Percentiles rank a stretch among this genome's conserved stretches.
phyloP scores from a whole-genome alignment of 2,797 vertebrate genomes.

The Mormyrus hasselquistii region DNA sequence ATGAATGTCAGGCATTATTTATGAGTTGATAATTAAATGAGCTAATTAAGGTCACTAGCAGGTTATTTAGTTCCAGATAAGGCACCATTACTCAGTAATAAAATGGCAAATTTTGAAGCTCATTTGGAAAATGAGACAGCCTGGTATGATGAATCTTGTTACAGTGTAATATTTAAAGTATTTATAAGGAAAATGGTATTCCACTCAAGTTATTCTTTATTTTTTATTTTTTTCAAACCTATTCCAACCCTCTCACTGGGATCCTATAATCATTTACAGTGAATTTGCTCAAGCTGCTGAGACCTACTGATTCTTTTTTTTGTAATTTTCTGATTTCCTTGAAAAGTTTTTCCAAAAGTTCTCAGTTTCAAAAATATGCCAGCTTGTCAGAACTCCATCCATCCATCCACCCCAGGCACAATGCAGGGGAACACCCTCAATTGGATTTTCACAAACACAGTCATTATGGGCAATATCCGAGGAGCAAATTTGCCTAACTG shows the following conservation, averaged over 20 bases:
- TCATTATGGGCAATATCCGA: neutral
- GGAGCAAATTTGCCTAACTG: neutral
- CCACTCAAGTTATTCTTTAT: neutral
- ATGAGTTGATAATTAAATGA: constrained; percentile 7
- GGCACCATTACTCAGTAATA: neutral
- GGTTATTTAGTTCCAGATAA: neutral
- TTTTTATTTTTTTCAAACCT: neutral
- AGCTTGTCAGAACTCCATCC: neutral
- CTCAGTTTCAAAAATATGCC: neutral
- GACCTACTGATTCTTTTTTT: neutral
- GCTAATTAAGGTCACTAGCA: constrained; percentile 1
- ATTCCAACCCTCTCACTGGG: neutral
- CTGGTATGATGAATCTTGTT: neutral
- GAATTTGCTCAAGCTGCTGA: neutral
- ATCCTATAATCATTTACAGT: neutral
- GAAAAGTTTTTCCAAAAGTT: neutral
- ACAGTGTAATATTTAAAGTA: neutral
- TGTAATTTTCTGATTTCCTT: neutral
- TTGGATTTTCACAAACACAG: neutral
- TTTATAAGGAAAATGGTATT: neutral
- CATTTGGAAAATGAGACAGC: neutral
- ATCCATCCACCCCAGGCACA: neutral
- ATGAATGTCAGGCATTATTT: neutral
- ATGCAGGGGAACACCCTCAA: neutral
- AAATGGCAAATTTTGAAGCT: neutral